Evolutionary conservation across 2,113 vertebrate species (phyloP), one percentile per base, ranked within the genome.

Genomic region (Planiliza haematocheilus): DNA sequence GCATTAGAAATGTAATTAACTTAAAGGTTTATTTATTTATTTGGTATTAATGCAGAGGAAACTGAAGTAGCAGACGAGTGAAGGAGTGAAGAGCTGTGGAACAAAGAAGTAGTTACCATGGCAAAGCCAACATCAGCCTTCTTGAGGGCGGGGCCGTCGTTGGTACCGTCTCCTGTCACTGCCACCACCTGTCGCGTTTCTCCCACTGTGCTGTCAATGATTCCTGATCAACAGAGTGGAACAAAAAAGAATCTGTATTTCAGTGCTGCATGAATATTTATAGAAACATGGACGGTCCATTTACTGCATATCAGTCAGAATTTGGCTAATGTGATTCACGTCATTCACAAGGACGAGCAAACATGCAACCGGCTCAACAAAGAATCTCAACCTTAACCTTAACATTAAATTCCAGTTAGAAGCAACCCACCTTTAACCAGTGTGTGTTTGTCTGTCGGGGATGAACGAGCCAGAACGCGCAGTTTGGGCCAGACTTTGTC

Each of bases 71-170:
- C 24, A 56, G 50, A 62, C 7, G 56, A 71, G 10, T 36, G 42
- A 66, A 49, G n/a, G 34, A 5, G 41, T 13, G 10, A 52, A 9
- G 56, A 56, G 56, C 51, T 10, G 30, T 21, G 42, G 7, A 64
- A 36, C 4, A 45, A 42, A 62, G 21, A 43, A 10, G 16, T 13
- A 16, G 56, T 11, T 95, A 99, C 97, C 97, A 99, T 99, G 66
- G 98, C 98, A 71, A 99, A 99, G n/a, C 98, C 97, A 0, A 99
- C 97, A 0, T 99, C 98, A 0, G 98, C 98, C 82, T 99, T 99
- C 93, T 99, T 99, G 81, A 99, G 92, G 34, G 98, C 98, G 0
- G 97, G 97, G 34, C 97, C 97, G 0, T 99, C 97, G 1, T 99
- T 99, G 74, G 98, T 99, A 4, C 98, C 98, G 0, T 99, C 98